Conservation (phyloP, 2,113 vertebrate genomes). For the Castor canadensis region DNA sequence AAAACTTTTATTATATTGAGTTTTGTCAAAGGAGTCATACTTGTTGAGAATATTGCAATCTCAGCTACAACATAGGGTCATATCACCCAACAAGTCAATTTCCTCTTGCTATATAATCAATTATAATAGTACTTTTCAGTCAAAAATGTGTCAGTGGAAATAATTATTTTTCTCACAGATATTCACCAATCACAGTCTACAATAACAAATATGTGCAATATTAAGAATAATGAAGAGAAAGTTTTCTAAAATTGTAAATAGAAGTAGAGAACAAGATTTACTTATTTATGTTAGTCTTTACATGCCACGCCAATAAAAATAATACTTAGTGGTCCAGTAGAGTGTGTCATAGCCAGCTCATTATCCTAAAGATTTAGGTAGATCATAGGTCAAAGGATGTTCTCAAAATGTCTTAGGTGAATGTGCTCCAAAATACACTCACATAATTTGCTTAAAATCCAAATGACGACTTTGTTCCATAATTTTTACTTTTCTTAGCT, state of each 20-base stretch:
- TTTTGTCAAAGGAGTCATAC: background rate
- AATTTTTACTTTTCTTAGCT: too few species aligned
- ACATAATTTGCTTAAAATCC: background rate
- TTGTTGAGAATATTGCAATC: background rate
- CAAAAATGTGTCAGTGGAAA: background rate
- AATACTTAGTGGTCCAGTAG: background rate
- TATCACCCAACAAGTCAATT: background rate
- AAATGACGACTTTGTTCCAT: background rate
- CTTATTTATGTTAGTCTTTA: background rate
- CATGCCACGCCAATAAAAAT: background rate
- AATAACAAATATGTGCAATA: background rate
- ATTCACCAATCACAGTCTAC: background rate
- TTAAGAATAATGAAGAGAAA: background rate
- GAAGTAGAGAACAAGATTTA: background rate
- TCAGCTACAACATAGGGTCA: background rate
- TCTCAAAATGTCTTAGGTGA: background rate
- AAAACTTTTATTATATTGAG: background rate
- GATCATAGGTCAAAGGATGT: background rate
- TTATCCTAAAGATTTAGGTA: background rate
- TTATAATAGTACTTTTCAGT: background rate
- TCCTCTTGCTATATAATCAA: background rate
- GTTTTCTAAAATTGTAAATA: slow-evolving; percentile 18
- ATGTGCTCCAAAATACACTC: background rate
- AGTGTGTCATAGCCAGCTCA: background rate
- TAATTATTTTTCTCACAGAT: background rate